Evolutionary conservation across 1,140 invertebrate species (phyloP), one percentile per base, ranked within the genome.

Genomic region (Papilio polyxenes): DNA sequence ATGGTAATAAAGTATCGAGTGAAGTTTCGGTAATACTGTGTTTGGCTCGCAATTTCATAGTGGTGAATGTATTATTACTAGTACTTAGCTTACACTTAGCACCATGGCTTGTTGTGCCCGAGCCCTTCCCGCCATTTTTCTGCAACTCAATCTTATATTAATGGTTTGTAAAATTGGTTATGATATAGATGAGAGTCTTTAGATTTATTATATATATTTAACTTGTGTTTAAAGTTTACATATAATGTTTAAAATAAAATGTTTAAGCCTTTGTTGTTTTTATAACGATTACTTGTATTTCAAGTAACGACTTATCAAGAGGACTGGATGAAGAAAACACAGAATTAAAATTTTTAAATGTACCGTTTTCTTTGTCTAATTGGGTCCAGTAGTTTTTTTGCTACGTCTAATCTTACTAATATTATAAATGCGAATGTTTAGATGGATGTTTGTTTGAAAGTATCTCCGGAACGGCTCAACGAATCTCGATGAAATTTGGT

Each of bases 131-230:
- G 78, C 87, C 53, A 74, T 88, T 56, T 82, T 88, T 72, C 74
- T 87, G 62, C 88, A 91, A 81, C 84, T 90, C 75, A 89, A 89
- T 80, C 81, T 89, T 13, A 56, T 89, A 53, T 84, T 90, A 8
- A 86, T 85, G 86, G 88, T 89, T 79, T 3, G 74, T 48, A 74
- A n/a, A 20, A 49, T 23, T 17, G 3, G 4, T 48, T 11, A 75
- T 40, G 20, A 2, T 9, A 59, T 20, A n/a, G 8, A 31, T 31
- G 2, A 31, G 23, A 31, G 17, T 9, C 17, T n/a, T 20, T 59
- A 59, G 17, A 59, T 20, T 53, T 17, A 53, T 53, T 17, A 53
- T 53, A 5, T n/a, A 44, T 44, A 44, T 3, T 44, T 6, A 44
- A 31, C 23, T 31, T 31, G 0, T 31, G 23, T 31, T 31, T 31